Conservation (phyloP, 2,113 vertebrate genomes). For the rabbit (Oryctolagus cuniculus) region mOryCun1.1 NC_091433.1:179304001-179304500, state of each 20-base stretch:
- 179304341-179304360: background rate
- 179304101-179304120: background rate
- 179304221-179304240: background rate
- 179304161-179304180: slow-evolving; percentile 22
- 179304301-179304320: background rate
- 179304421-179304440: background rate
- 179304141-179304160: slow-evolving; percentile 21
- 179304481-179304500: background rate
- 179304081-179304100: background rate
- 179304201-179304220: background rate
- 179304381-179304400: background rate
- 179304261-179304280: background rate
- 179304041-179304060: background rate
- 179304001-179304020: slow-evolving; percentile 11
- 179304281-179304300: background rate
- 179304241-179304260: background rate
- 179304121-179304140: slow-evolving; percentile 54
- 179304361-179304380: background rate
- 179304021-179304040: slow-evolving; percentile 19
- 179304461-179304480: background rate
- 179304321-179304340: background rate
- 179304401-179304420: background rate
- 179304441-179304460: background rate
- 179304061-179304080: background rate
- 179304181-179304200: slow-evolving; percentile 13